Conservation (phyloP, 2,797 vertebrate species). For the Distichodus sexfasciatus region DNA sequence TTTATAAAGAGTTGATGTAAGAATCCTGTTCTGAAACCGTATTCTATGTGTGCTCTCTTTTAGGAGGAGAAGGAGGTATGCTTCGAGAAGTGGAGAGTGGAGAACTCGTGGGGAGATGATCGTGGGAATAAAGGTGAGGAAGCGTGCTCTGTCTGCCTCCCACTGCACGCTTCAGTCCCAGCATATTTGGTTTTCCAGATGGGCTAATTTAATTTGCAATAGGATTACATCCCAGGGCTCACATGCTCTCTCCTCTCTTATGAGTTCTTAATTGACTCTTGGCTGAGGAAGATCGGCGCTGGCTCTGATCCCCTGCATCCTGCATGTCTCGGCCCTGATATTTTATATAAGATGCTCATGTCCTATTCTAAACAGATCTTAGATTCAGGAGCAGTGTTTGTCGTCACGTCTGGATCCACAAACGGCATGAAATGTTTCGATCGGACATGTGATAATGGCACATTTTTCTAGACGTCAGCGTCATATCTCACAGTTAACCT, state of each 20-base stretch:
- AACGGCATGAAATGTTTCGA: too few relatives aligned
- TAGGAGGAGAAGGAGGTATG: conserved; percentile 82
- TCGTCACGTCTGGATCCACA: too few relatives aligned
- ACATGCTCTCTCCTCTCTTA: conserved; percentile 47
- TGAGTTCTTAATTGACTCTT: conserved; percentile 63
- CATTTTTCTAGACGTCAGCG: too few relatives aligned
- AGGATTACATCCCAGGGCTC: conserved; percentile 48
- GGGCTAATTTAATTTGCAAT: conserved; percentile 51
- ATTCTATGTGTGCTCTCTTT: neutral
- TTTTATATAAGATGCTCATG: neutral
- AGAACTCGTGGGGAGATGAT: conserved; percentile 99
- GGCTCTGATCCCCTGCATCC: neutral
- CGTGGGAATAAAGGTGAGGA: conserved; percentile 94
- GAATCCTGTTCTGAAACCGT: neutral
- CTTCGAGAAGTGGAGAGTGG: conserved; percentile 94
- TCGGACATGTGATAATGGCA: too few relatives aligned
- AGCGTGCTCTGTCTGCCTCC: neutral
- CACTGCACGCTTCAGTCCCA: conserved; percentile 21
- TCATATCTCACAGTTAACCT: too few relatives aligned
- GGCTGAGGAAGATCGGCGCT: conserved; percentile 43
- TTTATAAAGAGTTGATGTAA: too few relatives aligned
- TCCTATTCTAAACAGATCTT: neutral
- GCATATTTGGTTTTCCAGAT: conserved; percentile 54
- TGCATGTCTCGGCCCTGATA: neutral
- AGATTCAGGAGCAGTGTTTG: too few relatives aligned